Conservation (phyloP, 1,140 invertebrate genomes). For the Maniola jurtina region DNA sequence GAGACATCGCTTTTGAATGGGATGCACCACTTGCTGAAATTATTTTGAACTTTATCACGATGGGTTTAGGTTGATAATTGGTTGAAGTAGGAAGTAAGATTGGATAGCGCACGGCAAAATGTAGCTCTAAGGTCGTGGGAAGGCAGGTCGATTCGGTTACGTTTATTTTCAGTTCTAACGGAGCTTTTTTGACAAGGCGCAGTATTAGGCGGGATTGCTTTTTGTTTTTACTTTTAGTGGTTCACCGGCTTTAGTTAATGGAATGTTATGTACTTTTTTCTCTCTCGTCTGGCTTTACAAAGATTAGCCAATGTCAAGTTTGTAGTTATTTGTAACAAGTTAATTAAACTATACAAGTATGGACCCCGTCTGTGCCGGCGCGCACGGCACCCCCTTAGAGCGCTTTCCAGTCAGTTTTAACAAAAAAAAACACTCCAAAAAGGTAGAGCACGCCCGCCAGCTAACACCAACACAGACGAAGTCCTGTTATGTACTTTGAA, state of each 20-base stretch:
- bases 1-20: constrained; percentile 65
- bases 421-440: no score
- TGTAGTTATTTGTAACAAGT: no score
- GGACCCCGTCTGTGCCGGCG: no score
- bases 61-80: constrained; percentile 37
- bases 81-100: constrained; percentile 67
- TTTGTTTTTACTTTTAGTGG: constrained; percentile 10
- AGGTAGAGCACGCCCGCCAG: no score
- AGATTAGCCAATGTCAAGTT: no score
- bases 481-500: no score
- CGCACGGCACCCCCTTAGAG: no score
- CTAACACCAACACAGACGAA: no score
- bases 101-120: constrained; percentile 71
- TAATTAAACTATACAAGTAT: no score
- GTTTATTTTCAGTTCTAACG: constrained; percentile 67
- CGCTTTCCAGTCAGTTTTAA: no score
- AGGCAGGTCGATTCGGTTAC: constrained; percentile 63
- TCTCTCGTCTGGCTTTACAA: no score
- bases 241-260: constrained; percentile 1
- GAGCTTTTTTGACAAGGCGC: constrained; percentile 63
- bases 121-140: constrained; percentile 72
- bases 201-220: constrained; percentile 9
- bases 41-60: constrained; percentile 38
- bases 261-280: no score
- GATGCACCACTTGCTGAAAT: constrained; percentile 31